phyloP scores from a whole-genome alignment of 1,140 invertebrate genomes.

The Camponotus floridanus region DNA sequence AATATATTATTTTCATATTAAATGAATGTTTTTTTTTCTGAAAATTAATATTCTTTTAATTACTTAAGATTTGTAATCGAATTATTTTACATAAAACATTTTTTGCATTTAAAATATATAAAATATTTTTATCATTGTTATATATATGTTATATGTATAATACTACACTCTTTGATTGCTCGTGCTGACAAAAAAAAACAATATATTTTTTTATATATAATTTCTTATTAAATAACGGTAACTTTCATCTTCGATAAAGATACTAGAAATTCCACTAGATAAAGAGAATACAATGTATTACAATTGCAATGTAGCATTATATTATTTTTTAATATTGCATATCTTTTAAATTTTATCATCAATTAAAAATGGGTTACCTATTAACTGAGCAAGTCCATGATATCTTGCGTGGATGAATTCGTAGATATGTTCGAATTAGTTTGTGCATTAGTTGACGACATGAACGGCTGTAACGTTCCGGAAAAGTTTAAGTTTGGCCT shows the following conservation, averaged over 20 bases:
- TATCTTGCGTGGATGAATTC: slow-evolving; percentile 62
- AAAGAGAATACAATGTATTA: not conserved
- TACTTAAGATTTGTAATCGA: not conserved
- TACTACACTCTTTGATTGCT: slow-evolving; percentile 22
- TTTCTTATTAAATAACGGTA: slow-evolving; percentile 4
- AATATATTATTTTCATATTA: not conserved
- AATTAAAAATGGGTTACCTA: not conserved
- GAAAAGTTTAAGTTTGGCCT: slow-evolving; percentile 58
- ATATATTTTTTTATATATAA: not conserved
- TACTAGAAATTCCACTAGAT: not conserved
- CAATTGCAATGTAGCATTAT: not conserved
- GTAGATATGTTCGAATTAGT: slow-evolving; percentile 28
- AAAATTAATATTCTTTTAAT: not conserved
- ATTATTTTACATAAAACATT: slow-evolving; percentile 15
- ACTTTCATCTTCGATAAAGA: slow-evolving; percentile 26
- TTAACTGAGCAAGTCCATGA: slow-evolving; percentile 74
- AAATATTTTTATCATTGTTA: slow-evolving; percentile 10
- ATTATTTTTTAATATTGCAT: not conserved
- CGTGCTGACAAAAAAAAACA: slow-evolving; percentile 2
- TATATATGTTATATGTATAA: not conserved
- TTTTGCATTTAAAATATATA: slow-evolving; percentile 15
- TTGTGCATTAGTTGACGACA: slow-evolving; percentile 40
- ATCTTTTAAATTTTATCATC: not conserved
- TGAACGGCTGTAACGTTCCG: slow-evolving; percentile 21
- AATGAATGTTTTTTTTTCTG: not conserved